Evolutionary conservation across 2,888 invertebrate species (phyloP).

Genomic region (Acanthosoma haemorrhoidale): DNA sequence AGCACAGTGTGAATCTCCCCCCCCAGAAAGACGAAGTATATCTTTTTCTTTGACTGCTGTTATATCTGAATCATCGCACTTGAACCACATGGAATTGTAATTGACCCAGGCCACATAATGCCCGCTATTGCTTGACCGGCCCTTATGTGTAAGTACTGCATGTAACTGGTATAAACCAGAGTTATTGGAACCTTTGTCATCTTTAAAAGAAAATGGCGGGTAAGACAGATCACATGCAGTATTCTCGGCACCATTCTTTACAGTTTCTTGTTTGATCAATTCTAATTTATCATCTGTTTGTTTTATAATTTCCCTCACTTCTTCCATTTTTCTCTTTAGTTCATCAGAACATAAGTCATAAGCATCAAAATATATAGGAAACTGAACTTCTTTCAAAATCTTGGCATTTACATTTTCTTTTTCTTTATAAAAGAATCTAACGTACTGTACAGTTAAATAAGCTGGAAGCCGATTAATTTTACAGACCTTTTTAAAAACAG

Average conservation of each 20-base stretch:
- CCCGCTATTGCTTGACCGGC: slow-evolving; percentile 91
- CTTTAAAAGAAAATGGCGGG: slow-evolving; percentile 54
- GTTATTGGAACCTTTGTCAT: slow-evolving; percentile 92
- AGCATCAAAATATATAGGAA: slow-evolving; percentile 87
- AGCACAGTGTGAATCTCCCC: slow-evolving; percentile 51
- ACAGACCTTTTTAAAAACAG: slow-evolving; percentile 87
- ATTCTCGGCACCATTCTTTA: slow-evolving; percentile 48
- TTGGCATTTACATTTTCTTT: slow-evolving; percentile 93
- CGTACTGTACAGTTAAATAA: slow-evolving; percentile 93
- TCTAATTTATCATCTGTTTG: too few species aligned
- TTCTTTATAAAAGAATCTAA: slow-evolving; percentile 94
- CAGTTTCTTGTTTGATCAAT: slow-evolving; percentile 42
- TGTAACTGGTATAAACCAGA: slow-evolving; percentile 94
- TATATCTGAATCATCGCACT: slow-evolving; percentile 95
- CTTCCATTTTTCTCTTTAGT: slow-evolving; percentile 75
- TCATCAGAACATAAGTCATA: slow-evolving; percentile 86
- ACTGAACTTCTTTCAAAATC: slow-evolving; percentile 94
- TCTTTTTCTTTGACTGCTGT: slow-evolving; percentile 85
- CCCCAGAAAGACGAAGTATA: slow-evolving; percentile 92
- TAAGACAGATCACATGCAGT: too few species aligned
- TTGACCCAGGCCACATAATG: slow-evolving; percentile 97
- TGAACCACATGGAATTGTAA: slow-evolving; percentile 74
- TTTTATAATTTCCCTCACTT: slow-evolving; percentile 76
- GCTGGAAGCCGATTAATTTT: slow-evolving; percentile 91
- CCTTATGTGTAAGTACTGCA: slow-evolving; percentile 91